Base-by-base conservation (phyloP, 2,113 vertebrate genomes). In the Tenebrosternarchus preto region DNA sequence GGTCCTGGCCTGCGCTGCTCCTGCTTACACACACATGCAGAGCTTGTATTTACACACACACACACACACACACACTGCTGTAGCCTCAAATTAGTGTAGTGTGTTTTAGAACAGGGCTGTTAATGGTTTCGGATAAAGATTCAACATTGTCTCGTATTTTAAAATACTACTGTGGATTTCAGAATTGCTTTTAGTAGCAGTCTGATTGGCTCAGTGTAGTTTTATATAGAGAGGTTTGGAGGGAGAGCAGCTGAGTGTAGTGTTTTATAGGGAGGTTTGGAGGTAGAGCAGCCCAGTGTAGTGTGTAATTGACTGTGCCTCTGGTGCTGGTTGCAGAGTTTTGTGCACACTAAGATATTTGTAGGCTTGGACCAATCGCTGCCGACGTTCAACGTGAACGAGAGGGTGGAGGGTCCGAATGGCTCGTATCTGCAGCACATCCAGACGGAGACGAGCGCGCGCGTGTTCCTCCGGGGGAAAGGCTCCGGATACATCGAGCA, bases 331-430 rank as follows among this genome's bases (percentile, higher is more conserved):
- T 85, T 83, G 0, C 91, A 99, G 96, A 98, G 96, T 90, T 99
- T 98, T 69, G 96, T 99, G 64, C 98, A 99, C 92, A 97, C 96
- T 88, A 99, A 99, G 88, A 88, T 99, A n/a, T 99, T 99, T 88
- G 98, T 99, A 72, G 98, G 97, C 73, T 89, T 99, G 88, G 97
- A 99, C 79, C 97, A 97, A 0, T 93, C 94, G 0, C 88, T 95
- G 46, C 93, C 94, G 31, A 93, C 94, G 0, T 99, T 98, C 77
- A 96, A 92, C 0, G 95, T 98, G 73, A 99, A 99, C 60, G 97
- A 98, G 88, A 97, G 98, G 71, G 95, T 99, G 2, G 98, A 99
- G 80, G 98, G 98, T 59, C 97, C 96, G 0, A 93, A 91, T 8
- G 98, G 97, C 33, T 95, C 96, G 0, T 99, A 98, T 84, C 77